A percentile compares a stretch with the other conserved stretches of the same genome.
Evolutionary conservation across 2,797 vertebrate genomes (phyloP).

Genomic region (Hapalemur alaotrensis): DNA sequence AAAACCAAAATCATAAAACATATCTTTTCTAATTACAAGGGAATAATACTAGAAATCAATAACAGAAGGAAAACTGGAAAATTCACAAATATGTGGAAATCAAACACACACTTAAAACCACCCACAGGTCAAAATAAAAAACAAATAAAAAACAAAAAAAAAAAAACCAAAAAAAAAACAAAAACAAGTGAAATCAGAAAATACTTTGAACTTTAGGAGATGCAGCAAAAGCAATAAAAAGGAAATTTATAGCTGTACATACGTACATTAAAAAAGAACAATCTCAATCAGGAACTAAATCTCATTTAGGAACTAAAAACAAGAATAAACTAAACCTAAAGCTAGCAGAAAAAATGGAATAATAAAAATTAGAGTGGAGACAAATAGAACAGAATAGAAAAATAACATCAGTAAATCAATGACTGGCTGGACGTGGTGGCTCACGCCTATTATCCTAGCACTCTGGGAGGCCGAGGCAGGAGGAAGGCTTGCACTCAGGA

Average conservation of each 20-base stretch:
- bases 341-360: neutral
- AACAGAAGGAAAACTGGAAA: neutral
- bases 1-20: neutral
- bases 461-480: too few species aligned
- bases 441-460: too few species aligned
- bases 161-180: neutral
- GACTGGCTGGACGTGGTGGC: neutral
- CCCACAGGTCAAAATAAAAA: neutral
- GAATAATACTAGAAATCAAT: neutral
- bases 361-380: neutral
- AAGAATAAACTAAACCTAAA: neutral
- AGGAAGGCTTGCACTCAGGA: too few species aligned
- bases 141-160: neutral
- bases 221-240: neutral
- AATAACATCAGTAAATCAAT: neutral
- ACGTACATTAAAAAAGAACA: neutral
- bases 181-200: neutral
- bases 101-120: neutral
- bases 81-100: neutral
- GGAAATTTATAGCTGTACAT: neutral
- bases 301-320: neutral
- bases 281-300: neutral
- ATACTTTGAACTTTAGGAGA: neutral
- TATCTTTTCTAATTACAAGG: neutral
- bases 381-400: neutral